phyloP scores from a whole-genome alignment of 1,140 invertebrate genomes.

The Drosophila hydei region DNA sequence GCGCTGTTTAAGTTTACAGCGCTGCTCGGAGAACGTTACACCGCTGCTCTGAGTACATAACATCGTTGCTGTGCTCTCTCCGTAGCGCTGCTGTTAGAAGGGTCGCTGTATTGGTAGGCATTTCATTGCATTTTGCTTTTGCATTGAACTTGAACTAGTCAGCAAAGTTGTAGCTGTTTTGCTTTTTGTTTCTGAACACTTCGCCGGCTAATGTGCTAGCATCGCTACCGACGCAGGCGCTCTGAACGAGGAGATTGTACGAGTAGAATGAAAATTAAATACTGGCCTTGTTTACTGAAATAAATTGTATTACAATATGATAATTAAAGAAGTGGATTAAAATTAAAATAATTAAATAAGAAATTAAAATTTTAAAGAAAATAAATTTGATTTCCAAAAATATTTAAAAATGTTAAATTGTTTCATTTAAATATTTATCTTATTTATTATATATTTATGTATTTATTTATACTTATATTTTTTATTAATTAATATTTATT shows the following conservation, averaged over 20 bases:
- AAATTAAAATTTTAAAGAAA: too few relatives aligned
- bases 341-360: not conserved
- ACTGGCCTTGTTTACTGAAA: not conserved
- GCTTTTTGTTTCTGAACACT: constrained; percentile 22
- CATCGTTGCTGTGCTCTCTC: constrained; percentile 1
- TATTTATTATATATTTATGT: too few relatives aligned
- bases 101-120: constrained; percentile 31
- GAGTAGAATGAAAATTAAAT: not conserved
- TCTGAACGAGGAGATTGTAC: not conserved
- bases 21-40: not conserved
- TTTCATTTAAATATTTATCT: too few relatives aligned
- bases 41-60: not conserved
- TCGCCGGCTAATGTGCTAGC: constrained; percentile 49
- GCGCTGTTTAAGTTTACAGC: constrained; percentile 10
- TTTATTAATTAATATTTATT: not conserved
- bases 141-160: constrained; percentile 48
- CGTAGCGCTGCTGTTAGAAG: constrained; percentile 1
- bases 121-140: constrained; percentile 40
- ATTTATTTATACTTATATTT: not conserved
- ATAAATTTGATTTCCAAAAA: too few relatives aligned
- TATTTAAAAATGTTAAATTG: too few relatives aligned
- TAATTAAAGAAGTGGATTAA: not conserved
- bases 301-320: not conserved
- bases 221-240: constrained; percentile 26
- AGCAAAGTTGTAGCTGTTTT: constrained; percentile 34